These are phyloP conservation scores for Leptobrachium leishanense DNA, from an alignment of 2,113 vertebrate species.

Conservation along the genomic window DNA sequence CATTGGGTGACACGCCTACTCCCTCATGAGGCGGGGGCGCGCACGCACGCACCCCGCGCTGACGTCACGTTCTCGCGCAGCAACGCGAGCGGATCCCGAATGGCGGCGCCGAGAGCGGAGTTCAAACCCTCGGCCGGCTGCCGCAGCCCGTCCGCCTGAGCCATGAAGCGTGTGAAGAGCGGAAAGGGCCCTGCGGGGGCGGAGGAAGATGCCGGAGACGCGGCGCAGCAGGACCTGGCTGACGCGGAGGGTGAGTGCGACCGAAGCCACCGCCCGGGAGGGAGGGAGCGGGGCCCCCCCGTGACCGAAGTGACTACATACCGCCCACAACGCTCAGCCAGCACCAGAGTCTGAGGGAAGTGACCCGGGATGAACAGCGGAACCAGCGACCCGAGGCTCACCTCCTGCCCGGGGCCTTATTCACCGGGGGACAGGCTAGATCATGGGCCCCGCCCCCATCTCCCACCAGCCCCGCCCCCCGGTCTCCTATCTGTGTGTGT, in stretches of 20 bases:
- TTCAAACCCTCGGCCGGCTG: slow-evolving; percentile 35
- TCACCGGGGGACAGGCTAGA: too few relatives aligned
- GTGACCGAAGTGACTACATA: too few relatives aligned
- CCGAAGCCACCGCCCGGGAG: slow-evolving; percentile 31
- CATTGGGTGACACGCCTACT: neutral
- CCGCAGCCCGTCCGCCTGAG: slow-evolving; percentile 20
- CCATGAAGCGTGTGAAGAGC: slow-evolving; percentile 35
- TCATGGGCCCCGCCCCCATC: too few relatives aligned
- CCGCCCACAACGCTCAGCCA: too few relatives aligned
- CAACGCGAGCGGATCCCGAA: slow-evolving; percentile 38
- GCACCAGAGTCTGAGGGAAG: too few relatives aligned
- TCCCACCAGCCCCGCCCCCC: too few relatives aligned
- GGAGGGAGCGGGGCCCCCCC: too few relatives aligned
- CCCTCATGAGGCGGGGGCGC: neutral
- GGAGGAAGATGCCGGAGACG: slow-evolving; percentile 7
- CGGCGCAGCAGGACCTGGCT: slow-evolving; percentile 14
- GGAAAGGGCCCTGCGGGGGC: slow-evolving; percentile 9
- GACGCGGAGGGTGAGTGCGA: slow-evolving; percentile 38
- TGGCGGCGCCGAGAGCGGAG: slow-evolving; percentile 48
- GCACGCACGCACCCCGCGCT: slow-evolving; percentile 31
- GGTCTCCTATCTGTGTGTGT: too few relatives aligned
- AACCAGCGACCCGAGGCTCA: too few relatives aligned
- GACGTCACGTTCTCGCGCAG: slow-evolving; percentile 44
- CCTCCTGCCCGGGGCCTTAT: too few relatives aligned
- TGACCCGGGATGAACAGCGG: too few relatives aligned